Percentiles rank a stretch among this genome's conserved stretches.
These are phyloP conservation scores for Plumapathes pennacea DNA, from an alignment of 92 coral and sea anemone genomes.

Conservation along the genomic window DNA sequence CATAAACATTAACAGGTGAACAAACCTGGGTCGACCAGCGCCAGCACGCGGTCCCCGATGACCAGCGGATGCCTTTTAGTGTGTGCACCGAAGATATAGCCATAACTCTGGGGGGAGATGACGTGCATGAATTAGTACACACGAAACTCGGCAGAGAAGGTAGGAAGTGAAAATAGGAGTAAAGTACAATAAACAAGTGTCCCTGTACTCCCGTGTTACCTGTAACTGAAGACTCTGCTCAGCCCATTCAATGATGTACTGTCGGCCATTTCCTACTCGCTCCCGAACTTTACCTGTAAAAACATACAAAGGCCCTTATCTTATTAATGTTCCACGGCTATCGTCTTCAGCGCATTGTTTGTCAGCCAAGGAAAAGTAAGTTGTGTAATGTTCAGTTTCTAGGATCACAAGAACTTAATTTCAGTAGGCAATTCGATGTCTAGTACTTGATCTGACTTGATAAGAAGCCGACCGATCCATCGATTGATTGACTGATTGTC, in stretches of 20 bases:
- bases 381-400: no score
- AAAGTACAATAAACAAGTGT: neutral
- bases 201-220: slow-evolving; percentile 60
- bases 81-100: slow-evolving; percentile 95
- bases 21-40: slow-evolving; percentile 87
- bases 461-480: neutral
- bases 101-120: slow-evolving; percentile 68
- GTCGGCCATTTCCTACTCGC: slow-evolving; percentile 99
- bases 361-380: no score
- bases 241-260: slow-evolving; percentile 97
- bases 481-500: neutral
- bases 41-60: slow-evolving; percentile 93
- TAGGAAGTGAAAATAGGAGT: no score
- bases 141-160: neutral
- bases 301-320: neutral
- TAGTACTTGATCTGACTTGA: neutral
- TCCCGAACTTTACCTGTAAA: slow-evolving; percentile 84
- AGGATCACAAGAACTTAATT: no score
- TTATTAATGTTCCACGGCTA: neutral
- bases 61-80: slow-evolving; percentile 93
- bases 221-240: slow-evolving; percentile 87
- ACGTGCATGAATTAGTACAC: no score
- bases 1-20: neutral
- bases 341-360: neutral
- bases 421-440: no score